Evolutionary conservation across 2,113 vertebrate genomes (phyloP).

Genomic region (Athene cunicularia): DNA sequence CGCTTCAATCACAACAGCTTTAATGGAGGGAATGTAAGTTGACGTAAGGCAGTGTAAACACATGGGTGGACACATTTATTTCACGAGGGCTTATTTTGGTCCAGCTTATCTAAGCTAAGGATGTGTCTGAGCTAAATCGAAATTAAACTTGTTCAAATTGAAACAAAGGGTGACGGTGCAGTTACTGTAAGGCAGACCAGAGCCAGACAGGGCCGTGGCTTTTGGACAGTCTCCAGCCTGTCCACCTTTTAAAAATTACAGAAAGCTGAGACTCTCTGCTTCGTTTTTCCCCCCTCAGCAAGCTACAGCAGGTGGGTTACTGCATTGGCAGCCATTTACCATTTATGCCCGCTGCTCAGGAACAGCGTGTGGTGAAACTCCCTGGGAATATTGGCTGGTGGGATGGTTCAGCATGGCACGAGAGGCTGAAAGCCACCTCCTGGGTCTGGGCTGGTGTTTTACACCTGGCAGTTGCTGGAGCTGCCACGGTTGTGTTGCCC

Average conservation of each 20-base stretch:
- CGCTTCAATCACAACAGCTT: background rate
- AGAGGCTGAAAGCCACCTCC: background rate
- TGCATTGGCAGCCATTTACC: background rate
- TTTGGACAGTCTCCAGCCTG: background rate
- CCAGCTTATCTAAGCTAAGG: background rate
- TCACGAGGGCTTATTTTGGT: background rate
- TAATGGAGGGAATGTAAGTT: background rate
- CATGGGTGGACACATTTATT: background rate
- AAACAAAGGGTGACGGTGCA: rapidly evolving
- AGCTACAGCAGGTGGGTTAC: background rate
- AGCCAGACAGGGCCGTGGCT: background rate
- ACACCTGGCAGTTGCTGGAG: background rate
- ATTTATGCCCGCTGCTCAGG: background rate
- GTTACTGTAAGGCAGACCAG: background rate
- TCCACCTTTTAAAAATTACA: background rate
- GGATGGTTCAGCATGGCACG: background rate
- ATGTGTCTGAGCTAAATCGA: background rate
- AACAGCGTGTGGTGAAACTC: background rate
- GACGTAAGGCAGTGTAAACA: background rate
- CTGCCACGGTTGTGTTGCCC: background rate
- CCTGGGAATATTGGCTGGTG: background rate
- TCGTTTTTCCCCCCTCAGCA: background rate
- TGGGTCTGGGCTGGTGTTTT: background rate
- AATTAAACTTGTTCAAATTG: background rate
- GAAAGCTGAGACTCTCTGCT: background rate